Conservation (phyloP, 2,113 vertebrate species). For the Cettia cetti region DNA sequence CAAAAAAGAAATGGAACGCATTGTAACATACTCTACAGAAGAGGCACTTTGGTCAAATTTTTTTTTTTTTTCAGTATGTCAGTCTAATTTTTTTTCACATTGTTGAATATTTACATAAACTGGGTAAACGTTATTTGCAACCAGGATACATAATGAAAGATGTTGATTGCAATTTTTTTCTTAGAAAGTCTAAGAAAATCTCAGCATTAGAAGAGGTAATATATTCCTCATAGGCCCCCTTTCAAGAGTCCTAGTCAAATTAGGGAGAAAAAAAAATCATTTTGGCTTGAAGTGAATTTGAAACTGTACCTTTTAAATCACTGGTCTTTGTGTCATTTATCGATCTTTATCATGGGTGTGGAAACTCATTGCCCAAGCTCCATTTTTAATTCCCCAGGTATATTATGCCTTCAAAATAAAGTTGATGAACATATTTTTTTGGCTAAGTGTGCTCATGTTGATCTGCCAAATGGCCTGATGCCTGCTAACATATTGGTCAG, state of each 20-base stretch:
- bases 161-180: not conserved
- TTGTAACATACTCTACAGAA: not conserved
- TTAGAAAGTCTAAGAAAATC: not conserved
- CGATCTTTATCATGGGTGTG: not conserved
- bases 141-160: not conserved
- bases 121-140: not conserved
- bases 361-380: not conserved
- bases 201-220: not conserved
- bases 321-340: not conserved
- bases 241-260: not conserved
- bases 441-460: not conserved
- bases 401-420: conserved; percentile 4
- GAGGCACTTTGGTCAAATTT: not conserved
- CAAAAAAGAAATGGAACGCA: not conserved
- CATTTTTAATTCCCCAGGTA: conserved; percentile 16
- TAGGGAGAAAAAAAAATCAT: not conserved
- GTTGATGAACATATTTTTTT: conserved; percentile 7
- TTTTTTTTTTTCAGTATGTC: not conserved
- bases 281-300: not conserved
- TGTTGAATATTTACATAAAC: not conserved
- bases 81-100: not conserved
- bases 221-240: not conserved
- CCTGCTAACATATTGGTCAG: conserved; percentile 30
- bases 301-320: not conserved
- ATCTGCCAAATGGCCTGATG: conserved; percentile 27